Conservation (phyloP, 2,888 invertebrate genomes). For the Pachydiplax longipennis region DNA sequence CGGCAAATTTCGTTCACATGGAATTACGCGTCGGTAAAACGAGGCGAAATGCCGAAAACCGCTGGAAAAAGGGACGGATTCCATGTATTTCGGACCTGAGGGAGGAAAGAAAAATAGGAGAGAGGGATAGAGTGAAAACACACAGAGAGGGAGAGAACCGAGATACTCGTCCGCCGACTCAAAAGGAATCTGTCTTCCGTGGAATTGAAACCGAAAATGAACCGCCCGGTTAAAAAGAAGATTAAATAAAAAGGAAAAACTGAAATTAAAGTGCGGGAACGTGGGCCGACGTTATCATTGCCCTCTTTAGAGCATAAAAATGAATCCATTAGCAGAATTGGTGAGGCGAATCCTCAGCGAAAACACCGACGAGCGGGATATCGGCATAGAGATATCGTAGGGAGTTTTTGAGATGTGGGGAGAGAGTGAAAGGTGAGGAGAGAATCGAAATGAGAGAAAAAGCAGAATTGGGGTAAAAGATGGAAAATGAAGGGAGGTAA, state of each 20-base stretch:
- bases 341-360: background rate
- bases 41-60: too few species aligned
- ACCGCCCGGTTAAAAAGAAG: background rate
- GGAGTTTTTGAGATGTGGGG: too few species aligned
- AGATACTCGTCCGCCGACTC: background rate
- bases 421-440: too few species aligned
- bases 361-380: background rate
- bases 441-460: too few species aligned
- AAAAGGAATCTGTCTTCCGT: background rate
- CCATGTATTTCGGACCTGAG: too few species aligned
- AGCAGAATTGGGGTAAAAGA: too few species aligned
- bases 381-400: too few species aligned
- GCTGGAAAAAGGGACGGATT: too few species aligned
- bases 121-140: background rate
- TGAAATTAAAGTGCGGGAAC: background rate
- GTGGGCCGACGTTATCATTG: background rate
- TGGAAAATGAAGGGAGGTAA: too few species aligned
- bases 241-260: background rate
- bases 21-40: too few species aligned
- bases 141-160: background rate
- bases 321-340: background rate
- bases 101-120: background rate
- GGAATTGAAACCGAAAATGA: background rate
- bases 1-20: too few species aligned
- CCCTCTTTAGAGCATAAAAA: background rate